Percentiles rank a stretch among this genome's conserved stretches.
These are phyloP conservation scores for Tenthredo notha DNA, from an alignment of 2,888 invertebrate species.

Conservation along the genomic window DNA sequence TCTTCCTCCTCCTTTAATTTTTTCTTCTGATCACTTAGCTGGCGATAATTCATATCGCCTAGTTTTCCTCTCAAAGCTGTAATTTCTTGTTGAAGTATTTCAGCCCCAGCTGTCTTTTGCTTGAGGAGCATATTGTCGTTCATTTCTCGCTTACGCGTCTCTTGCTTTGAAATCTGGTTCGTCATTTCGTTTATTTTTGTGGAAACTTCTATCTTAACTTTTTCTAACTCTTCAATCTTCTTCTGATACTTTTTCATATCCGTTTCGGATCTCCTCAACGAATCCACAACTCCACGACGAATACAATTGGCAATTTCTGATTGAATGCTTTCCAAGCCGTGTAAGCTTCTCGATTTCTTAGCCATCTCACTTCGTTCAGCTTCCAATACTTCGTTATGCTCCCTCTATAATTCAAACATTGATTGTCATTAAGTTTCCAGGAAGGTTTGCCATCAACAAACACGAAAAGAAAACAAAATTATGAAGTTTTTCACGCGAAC, in stretches of 20 bases:
- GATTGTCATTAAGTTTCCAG: background rate
- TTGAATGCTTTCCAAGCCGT: conserved; percentile 81
- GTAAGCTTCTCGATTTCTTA: conserved; percentile 77
- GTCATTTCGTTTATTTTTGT: conserved; percentile 73
- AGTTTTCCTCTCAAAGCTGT: conserved; percentile 77
- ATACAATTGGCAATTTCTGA: conserved; percentile 81
- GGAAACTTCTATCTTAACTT: conserved; percentile 80
- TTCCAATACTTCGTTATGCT: conserved; percentile 75
- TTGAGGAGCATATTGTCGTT: conserved; percentile 69
- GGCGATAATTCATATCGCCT: conserved; percentile 82
- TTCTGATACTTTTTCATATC: conserved; percentile 73
- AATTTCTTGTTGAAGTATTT: conserved; percentile 70
- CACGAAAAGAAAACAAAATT: background rate
- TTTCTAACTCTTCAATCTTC: conserved; percentile 78
- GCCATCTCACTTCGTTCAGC: conserved; percentile 78
- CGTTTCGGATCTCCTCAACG: conserved; percentile 74
- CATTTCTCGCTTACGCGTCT: conserved; percentile 70
- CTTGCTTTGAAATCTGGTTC: conserved; percentile 67
- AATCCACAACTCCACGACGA: conserved; percentile 80
- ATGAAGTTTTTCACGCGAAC: conserved; percentile 56
- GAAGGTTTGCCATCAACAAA: background rate
- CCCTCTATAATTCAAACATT: conserved; percentile 66
- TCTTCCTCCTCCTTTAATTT: conserved; percentile 80
- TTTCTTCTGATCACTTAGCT: conserved; percentile 81
- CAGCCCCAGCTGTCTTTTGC: conserved; percentile 69